Base-by-base conservation (phyloP, 2,888 invertebrate species). In the Heliothis peltigera region DNA sequence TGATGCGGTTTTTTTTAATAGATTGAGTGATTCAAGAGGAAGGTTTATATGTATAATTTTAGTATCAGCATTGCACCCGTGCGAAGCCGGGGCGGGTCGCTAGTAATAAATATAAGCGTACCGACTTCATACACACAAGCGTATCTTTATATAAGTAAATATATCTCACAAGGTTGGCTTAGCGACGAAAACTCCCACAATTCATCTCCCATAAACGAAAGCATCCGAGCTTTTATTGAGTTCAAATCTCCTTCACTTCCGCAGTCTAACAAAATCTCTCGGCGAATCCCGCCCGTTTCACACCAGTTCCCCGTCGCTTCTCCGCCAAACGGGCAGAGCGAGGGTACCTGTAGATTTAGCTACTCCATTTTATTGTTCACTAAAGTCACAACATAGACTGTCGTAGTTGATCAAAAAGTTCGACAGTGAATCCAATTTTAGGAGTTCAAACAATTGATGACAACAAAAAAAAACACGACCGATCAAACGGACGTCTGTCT, bases 251-350 rank as follows among this genome's bases (percentile, higher is more conserved):
- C 52, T 35, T 42, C 39, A 28, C 67, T 53, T 54, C 67, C 69
- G 64, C 21, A 39, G 53, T 54, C 53, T 61, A 67, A 67, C 54
- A 69, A 68, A 67, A 67, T 69, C 61, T 68, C 53, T 44, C 53
- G 46, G 12, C 15, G 21, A 46, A 15, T 46, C 1, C 28, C 46
- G 19, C 17, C 46, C 21, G 15, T 4, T 42, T 25, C 49, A 42
- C 19, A n/a, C 7, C 43, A 42, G 48, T 32, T 59, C 67, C n/a
- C 46, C 67, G 12, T 35, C 39, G 19, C 2, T 39, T 39, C 46
- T 22, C 47, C 22, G 47, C 22, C 15, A 21, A 22, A 47, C 47
- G 47, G 39, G 49, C 44, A 61, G 22, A 54, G 32, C 25, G 1
- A 4, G 4, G 25, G 44, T 42, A 28, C 48, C 48, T 44, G 43